These are phyloP conservation scores for Geophilus truncorum DNA, from an alignment of 2,888 invertebrate species.

Conservation along the genomic window DNA sequence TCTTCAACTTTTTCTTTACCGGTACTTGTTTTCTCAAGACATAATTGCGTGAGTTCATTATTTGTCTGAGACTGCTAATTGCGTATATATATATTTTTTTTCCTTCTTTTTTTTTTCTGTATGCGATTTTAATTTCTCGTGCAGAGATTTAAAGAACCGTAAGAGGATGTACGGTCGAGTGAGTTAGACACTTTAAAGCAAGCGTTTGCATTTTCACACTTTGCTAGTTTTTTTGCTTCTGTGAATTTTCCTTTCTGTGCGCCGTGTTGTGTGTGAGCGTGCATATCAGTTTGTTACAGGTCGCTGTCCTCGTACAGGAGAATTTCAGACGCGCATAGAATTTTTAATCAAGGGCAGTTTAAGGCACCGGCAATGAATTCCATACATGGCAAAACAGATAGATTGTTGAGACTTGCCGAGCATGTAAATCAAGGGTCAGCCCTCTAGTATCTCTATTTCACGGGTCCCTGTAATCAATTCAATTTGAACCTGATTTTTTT, in stretches of 20 bases:
- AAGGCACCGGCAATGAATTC: conserved; percentile 10
- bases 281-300: neutral
- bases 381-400: neutral
- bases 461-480: neutral
- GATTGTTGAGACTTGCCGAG: neutral
- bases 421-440: neutral
- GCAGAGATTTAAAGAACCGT: neutral
- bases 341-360: neutral
- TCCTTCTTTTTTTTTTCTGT: neutral
- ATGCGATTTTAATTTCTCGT: neutral
- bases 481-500: neutral
- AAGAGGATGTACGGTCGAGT: neutral
- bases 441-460: neutral
- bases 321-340: neutral
- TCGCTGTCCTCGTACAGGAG: neutral
- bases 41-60: neutral
- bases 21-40: neutral
- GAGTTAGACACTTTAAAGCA: neutral
- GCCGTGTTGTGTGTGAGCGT: neutral
- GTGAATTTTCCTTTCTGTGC: neutral
- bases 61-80: conserved; percentile 2
- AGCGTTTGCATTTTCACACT: conserved; percentile 21
- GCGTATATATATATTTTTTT: neutral
- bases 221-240: neutral
- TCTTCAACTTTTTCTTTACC: neutral